phyloP scores from a whole-genome alignment of 2,797 vertebrate species.

The Coccyzus lansbergi region DNA sequence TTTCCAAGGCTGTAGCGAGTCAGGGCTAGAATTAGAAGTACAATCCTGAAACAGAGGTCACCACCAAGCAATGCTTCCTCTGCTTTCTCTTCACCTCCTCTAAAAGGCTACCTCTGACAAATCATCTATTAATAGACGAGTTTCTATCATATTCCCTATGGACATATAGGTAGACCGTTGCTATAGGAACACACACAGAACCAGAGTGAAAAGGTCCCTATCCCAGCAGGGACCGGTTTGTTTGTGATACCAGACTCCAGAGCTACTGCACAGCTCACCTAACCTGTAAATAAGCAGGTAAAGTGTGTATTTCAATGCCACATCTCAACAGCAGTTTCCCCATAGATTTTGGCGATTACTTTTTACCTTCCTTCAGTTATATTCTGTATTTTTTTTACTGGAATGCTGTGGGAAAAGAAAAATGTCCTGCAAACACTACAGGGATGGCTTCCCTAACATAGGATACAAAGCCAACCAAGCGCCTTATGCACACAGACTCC shows the following conservation, averaged over 20 bases:
- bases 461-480: not conserved
- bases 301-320: not conserved
- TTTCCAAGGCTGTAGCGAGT: constrained; percentile 37
- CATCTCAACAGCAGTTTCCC: not conserved
- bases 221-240: not conserved
- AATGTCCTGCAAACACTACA: not conserved
- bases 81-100: constrained; percentile 14
- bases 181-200: not conserved
- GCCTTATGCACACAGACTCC: not conserved
- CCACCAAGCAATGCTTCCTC: not conserved
- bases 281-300: not conserved
- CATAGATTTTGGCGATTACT: not conserved
- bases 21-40: constrained; percentile 21
- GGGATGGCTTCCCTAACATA: not conserved
- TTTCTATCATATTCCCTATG: not conserved
- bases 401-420: not conserved
- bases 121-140: not conserved
- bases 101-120: not conserved
- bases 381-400: not conserved
- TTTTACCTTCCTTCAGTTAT: not conserved
- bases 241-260: accelerated
- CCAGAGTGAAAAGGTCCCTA: not conserved
- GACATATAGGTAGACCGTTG: accelerated
- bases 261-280: not conserved
- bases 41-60: not conserved